These are phyloP conservation scores for Stegophylla sp. DNA, from an alignment of 2,888 invertebrate species.

Conservation along the genomic window DNA sequence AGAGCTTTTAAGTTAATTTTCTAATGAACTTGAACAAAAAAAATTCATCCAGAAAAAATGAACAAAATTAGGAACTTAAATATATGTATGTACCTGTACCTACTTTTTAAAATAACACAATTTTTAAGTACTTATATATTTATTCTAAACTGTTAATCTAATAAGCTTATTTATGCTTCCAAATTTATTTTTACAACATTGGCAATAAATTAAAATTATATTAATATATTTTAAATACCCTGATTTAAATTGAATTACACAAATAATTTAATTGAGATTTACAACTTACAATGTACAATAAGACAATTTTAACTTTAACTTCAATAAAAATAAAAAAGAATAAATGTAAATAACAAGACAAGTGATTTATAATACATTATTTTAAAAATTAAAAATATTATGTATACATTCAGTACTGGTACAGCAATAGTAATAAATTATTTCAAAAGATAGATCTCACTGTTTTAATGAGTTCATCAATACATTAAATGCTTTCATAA, in stretches of 20 bases:
- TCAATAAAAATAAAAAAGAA: conserved; percentile 5
- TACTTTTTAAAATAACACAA: no score
- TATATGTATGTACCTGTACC: no score
- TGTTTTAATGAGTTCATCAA: not conserved
- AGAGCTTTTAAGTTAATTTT: no score
- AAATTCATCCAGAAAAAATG: no score
- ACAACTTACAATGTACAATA: not conserved
- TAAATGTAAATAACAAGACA: conserved; percentile 4
- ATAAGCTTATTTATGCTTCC: no score
- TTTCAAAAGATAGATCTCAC: no score
- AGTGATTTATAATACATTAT: not conserved
- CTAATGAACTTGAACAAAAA: no score
- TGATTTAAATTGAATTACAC: conserved; percentile 1
- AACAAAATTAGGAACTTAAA: no score
- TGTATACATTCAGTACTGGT: not conserved
- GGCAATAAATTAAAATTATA: not conserved
- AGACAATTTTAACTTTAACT: not conserved
- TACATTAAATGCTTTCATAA: conserved; percentile 51
- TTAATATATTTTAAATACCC: not conserved
- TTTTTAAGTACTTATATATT: no score
- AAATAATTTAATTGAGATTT: conserved; percentile 4
- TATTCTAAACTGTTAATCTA: no score
- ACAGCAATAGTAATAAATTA: not conserved
- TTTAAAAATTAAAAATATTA: not conserved
- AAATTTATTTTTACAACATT: not conserved